Percentiles rank a stretch among this genome's conserved stretches.
phyloP scores from a whole-genome alignment of 2,888 invertebrate genomes.

The Pristionchus arcanus region DNA sequence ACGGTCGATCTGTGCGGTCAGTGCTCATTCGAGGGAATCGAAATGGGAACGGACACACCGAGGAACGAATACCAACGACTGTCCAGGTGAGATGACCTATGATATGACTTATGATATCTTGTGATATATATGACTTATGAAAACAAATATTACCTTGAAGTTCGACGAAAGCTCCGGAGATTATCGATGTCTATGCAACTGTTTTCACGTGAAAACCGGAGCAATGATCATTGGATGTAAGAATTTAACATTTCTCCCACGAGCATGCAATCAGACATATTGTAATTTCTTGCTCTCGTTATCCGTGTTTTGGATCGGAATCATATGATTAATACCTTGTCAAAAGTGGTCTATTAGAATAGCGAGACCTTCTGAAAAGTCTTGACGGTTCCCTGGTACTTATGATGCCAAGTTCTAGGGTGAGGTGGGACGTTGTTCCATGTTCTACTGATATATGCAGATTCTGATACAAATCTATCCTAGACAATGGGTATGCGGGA shows the following conservation, averaged over 20 bases:
- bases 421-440: too few relatives aligned
- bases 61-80: slow-evolving; percentile 62
- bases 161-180: slow-evolving; percentile 64
- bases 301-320: too few relatives aligned
- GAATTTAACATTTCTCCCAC: background rate
- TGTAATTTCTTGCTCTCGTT: background rate
- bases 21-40: slow-evolving; percentile 73
- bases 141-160: background rate
- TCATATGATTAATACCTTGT: too few relatives aligned
- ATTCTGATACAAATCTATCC: too few relatives aligned
- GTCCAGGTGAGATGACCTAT: slow-evolving; percentile 11
- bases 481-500: too few relatives aligned
- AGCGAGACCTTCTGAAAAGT: too few relatives aligned
- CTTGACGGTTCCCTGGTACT: too few relatives aligned
- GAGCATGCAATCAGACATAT: background rate
- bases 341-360: too few relatives aligned
- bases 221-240: slow-evolving; percentile 72
- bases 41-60: slow-evolving; percentile 65
- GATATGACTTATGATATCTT: too few relatives aligned
- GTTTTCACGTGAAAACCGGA: slow-evolving; percentile 78
- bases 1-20: slow-evolving; percentile 74
- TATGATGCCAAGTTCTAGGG: too few relatives aligned
- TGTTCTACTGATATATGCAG: too few relatives aligned
- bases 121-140: background rate
- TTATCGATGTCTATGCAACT: slow-evolving; percentile 78